phyloP scores from a whole-genome alignment of 2,113 vertebrate genomes.

The Regulus satrapa region DNA sequence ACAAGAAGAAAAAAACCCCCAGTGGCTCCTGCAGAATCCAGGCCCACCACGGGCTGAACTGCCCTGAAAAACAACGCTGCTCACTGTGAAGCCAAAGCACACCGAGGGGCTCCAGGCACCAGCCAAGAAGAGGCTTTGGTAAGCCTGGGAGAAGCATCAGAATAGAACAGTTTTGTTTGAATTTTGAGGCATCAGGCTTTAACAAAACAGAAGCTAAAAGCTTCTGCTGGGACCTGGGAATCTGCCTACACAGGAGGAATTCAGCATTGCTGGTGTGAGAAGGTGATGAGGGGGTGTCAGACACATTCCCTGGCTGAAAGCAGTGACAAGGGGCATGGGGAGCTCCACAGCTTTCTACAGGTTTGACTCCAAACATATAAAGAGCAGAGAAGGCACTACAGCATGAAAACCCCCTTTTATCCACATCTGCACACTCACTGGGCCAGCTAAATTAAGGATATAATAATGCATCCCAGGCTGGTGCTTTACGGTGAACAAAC shows the following conservation, averaged over 20 bases:
- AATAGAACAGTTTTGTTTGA: neutral
- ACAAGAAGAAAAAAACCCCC: neutral
- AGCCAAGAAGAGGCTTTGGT: neutral
- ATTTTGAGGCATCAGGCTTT: neutral
- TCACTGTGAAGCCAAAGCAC: neutral
- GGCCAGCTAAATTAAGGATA: neutral
- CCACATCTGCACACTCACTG: neutral
- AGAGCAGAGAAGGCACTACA: neutral
- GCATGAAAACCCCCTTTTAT: neutral
- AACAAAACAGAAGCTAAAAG: neutral
- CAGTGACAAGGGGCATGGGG: neutral
- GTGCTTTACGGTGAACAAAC: neutral
- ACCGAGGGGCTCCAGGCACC: neutral
- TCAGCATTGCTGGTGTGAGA: neutral
- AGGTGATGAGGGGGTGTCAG: neutral
- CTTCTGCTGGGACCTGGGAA: neutral
- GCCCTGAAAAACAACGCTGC: neutral
- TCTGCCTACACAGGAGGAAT: neutral
- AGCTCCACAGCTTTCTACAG: no score
- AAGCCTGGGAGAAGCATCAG: neutral
- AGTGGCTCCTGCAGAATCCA: neutral
- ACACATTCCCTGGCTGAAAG: neutral
- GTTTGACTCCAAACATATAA: fast-evolving
- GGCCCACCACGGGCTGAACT: neutral
- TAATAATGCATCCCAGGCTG: neutral